Evolutionary conservation across 2,113 vertebrate genomes (phyloP).

Genomic region (Callospermophilus lateralis): DNA sequence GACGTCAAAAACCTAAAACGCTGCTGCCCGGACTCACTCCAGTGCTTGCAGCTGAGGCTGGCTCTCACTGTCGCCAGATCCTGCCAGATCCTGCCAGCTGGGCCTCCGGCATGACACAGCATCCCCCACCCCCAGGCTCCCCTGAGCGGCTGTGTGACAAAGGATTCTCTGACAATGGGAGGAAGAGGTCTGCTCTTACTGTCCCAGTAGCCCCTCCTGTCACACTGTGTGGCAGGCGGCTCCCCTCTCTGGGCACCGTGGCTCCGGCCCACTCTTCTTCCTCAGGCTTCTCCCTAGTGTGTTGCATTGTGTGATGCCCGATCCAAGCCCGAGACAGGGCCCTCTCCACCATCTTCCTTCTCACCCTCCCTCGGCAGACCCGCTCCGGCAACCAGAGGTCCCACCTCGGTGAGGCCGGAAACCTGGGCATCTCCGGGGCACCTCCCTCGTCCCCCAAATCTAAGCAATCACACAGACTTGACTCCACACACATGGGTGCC

Average conservation of each 20-base stretch:
- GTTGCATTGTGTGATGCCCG: not conserved
- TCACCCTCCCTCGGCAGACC: not conserved
- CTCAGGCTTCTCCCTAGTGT: rapidly evolving
- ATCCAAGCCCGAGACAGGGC: rapidly evolving
- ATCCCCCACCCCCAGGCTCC: conserved; percentile 71
- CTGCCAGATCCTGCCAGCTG: conserved; percentile 67
- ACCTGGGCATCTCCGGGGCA: not conserved
- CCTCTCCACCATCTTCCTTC: not conserved
- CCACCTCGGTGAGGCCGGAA: not conserved
- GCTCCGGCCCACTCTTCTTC: not conserved
- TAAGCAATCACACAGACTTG: not conserved
- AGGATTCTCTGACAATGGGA: conserved; percentile 75
- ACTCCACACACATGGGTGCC: not conserved
- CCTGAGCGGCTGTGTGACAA: conserved; percentile 70
- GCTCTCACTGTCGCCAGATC: not conserved
- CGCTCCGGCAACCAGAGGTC: not conserved
- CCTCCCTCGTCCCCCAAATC: not conserved
- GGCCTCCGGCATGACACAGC: conserved; percentile 83
- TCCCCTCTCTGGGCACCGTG: not conserved
- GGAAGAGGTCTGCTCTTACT: conserved; percentile 62
- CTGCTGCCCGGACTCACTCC: not conserved
- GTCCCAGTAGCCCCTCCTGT: not conserved
- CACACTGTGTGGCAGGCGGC: not conserved
- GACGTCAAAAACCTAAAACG: not conserved
- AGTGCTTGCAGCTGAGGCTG: conserved; percentile 20